Evolutionary conservation across 2,113 vertebrate species (phyloP).

Genomic region (Malurus melanocephalus): DNA sequence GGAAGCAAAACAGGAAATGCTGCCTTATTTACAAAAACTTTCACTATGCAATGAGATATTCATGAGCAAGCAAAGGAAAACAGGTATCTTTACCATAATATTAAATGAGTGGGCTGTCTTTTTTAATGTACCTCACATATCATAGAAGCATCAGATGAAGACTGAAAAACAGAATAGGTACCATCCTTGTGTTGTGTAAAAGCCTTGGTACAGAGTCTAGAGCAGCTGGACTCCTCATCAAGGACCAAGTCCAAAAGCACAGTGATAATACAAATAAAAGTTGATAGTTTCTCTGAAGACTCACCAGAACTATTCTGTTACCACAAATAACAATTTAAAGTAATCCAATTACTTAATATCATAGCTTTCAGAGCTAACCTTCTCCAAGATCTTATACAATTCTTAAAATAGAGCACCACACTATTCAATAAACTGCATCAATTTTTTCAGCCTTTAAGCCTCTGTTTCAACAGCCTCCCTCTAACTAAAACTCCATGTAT

Average conservation of each 20-base stretch:
- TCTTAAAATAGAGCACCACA: not conserved
- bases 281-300: not conserved
- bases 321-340: conserved; percentile 1
- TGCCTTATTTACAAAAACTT: conserved; percentile 58
- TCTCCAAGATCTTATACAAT: not conserved
- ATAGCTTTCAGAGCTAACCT: not conserved
- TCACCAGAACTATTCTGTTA: not conserved
- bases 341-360: not conserved
- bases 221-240: not conserved
- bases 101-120: not conserved
- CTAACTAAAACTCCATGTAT: not conserved
- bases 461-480: not conserved
- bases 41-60: not conserved
- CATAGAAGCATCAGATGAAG: not conserved
- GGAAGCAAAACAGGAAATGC: conserved; percentile 43
- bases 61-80: not conserved
- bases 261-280: conserved; percentile 24
- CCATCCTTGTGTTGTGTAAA: not conserved
- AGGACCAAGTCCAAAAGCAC: conserved; percentile 38
- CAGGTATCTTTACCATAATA: not conserved
- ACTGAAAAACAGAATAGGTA: not conserved
- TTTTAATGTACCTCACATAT: not conserved
- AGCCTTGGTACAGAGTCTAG: not conserved
- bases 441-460: not conserved
- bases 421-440: not conserved